These are phyloP conservation scores for Dioctria rufipes DNA, from an alignment of 2,888 invertebrate genomes.

Conservation along the genomic window DNA sequence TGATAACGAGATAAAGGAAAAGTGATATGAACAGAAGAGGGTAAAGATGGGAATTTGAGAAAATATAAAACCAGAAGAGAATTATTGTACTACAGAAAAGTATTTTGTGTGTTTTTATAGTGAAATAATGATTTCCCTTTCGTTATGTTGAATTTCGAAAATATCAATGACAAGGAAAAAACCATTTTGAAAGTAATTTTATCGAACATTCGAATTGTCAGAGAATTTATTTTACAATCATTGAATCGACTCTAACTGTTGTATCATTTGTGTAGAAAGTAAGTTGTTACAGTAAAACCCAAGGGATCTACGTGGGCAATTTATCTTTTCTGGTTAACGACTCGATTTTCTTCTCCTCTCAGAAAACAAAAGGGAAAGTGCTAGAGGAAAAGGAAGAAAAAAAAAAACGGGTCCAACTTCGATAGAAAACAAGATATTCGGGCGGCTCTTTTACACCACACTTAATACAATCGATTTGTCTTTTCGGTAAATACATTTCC, in stretches of 20 bases:
- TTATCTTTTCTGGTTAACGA: slow-evolving; percentile 50
- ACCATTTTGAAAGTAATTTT: too few relatives aligned
- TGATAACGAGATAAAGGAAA: slow-evolving; percentile 23
- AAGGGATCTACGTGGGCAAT: slow-evolving; percentile 51
- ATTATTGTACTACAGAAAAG: too few relatives aligned
- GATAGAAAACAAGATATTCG: slow-evolving; percentile 32
- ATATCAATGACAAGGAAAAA: too few relatives aligned
- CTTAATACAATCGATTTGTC: slow-evolving; percentile 59
- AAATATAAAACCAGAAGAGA: not conserved
- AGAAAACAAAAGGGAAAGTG: not conserved
- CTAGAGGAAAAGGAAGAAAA: slow-evolving; percentile 2
- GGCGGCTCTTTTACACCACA: slow-evolving; percentile 55
- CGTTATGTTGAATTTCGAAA: not conserved
- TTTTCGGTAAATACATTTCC: slow-evolving; percentile 57
- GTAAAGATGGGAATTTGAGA: not conserved
- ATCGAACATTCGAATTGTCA: too few relatives aligned
- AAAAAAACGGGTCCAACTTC: slow-evolving; percentile 11
- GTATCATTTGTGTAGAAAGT: slow-evolving; percentile 24
- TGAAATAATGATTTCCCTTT: not conserved
- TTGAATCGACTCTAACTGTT: slow-evolving; percentile 32
- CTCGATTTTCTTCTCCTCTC: slow-evolving; percentile 37
- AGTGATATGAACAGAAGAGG: not conserved
- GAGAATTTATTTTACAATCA: slow-evolving; percentile 14
- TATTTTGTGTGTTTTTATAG: not conserved
- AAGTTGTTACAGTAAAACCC: slow-evolving; percentile 46